These are phyloP conservation scores for Homarus gammarus DNA, from an alignment of 2,888 invertebrate species.

Conservation along the genomic window DNA sequence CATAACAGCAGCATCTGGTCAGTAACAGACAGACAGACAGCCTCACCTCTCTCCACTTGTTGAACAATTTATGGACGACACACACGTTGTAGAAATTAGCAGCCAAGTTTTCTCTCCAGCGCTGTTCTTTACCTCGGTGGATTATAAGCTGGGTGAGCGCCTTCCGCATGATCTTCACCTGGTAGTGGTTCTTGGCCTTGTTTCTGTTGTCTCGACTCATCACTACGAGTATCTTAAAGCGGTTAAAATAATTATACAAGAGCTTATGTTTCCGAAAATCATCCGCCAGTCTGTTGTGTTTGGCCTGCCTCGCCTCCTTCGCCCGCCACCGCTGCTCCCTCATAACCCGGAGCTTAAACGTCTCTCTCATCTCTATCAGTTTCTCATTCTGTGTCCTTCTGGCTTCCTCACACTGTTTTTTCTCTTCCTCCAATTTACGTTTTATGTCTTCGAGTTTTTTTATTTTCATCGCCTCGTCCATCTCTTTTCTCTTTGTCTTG, in stretches of 20 bases:
- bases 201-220: constrained; percentile 28
- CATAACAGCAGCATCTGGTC: too few species aligned
- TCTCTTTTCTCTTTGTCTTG: constrained; percentile 42
- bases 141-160: constrained; percentile 24
- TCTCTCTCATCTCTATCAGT: constrained; percentile 49
- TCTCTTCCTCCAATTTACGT: constrained; percentile 59
- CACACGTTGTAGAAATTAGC: constrained; percentile 30
- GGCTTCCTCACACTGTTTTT: constrained; percentile 42
- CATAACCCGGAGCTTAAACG: constrained; percentile 31
- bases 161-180: constrained; percentile 26
- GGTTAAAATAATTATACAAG: constrained; percentile 34
- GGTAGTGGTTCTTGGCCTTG: constrained; percentile 53
- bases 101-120: constrained; percentile 47
- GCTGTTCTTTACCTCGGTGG: constrained; percentile 43
- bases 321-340: constrained; percentile 50
- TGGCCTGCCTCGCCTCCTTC: constrained; percentile 36
- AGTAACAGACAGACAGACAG: too few species aligned
- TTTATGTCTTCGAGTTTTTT: constrained; percentile 36
- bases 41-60: constrained; percentile 36
- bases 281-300: constrained; percentile 46
- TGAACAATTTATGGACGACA: constrained; percentile 36
- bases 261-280: constrained; percentile 32
- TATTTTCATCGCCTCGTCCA: constrained; percentile 51
- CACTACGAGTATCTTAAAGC: constrained; percentile 31
- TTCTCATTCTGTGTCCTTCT: constrained; percentile 38